These are phyloP conservation scores for Sebastes nivosus DNA, from an alignment of 2,797 vertebrate species.

Conservation along the genomic window DNA sequence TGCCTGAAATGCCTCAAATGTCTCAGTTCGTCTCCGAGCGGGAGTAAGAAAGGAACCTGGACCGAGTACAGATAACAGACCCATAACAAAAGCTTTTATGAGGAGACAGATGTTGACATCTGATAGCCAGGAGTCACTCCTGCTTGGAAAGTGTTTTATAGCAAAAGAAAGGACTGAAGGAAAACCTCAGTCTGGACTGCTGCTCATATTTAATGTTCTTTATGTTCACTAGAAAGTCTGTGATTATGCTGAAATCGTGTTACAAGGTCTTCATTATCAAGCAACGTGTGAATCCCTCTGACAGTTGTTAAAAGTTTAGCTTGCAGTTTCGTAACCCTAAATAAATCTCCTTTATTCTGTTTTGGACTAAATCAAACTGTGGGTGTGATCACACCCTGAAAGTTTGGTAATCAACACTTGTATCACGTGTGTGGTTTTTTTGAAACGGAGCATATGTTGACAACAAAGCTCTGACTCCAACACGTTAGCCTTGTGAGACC, in stretches of 20 bases:
- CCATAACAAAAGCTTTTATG: constrained; percentile 23
- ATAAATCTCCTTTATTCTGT: constrained; percentile 3
- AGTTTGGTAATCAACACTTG: constrained; percentile 56
- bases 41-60: constrained; percentile 31
- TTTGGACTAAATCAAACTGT: constrained; percentile 31
- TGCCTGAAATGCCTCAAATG: not conserved
- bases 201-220: not conserved
- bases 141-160: constrained; percentile 16
- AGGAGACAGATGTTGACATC: constrained; percentile 48
- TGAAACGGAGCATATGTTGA: constrained; percentile 34
- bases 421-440: constrained; percentile 15
- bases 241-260: not conserved
- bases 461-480: constrained; percentile 19
- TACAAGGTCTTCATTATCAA: not conserved
- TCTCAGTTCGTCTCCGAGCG: not conserved
- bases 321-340: not conserved
- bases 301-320: not conserved
- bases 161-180: constrained; percentile 1
- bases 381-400: constrained; percentile 40
- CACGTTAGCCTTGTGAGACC: not conserved
- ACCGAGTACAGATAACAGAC: constrained; percentile 16
- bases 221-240: not conserved
- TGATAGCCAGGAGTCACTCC: constrained; percentile 40
- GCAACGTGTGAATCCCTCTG: not conserved
- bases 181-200: not conserved